Percentiles rank a stretch among this genome's conserved stretches.
These are phyloP conservation scores for Tragelaphus imberbis DNA, from an alignment of 2,113 vertebrate species.

Conservation along the genomic window DNA sequence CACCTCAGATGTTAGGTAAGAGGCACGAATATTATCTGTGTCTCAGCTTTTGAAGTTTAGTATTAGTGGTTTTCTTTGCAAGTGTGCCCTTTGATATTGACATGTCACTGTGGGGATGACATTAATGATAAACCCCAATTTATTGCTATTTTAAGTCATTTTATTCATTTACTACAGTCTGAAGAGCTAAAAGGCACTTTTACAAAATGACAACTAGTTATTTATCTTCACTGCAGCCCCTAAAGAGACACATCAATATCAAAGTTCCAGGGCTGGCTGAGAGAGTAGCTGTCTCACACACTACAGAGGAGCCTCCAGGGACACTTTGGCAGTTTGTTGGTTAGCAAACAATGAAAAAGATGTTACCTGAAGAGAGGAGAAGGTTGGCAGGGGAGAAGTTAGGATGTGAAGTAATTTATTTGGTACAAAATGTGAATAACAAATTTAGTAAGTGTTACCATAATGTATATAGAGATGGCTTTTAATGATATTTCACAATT, in stretches of 20 bases:
- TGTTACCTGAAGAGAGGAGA: neutral
- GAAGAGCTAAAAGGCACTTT: slow-evolving; percentile 44
- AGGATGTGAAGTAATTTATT: neutral
- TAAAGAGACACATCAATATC: slow-evolving; percentile 20
- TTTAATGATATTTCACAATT: neutral
- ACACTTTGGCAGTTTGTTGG: neutral
- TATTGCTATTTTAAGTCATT: slow-evolving; percentile 52
- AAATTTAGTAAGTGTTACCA: neutral
- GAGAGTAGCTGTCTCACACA: neutral
- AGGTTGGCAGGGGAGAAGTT: neutral
- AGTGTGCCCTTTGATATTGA: slow-evolving; percentile 43
- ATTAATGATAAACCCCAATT: slow-evolving; percentile 46
- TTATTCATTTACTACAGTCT: slow-evolving; percentile 52
- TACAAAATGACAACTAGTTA: slow-evolving; percentile 52
- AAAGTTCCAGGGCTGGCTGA: neutral
- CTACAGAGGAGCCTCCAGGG: neutral
- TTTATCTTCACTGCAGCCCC: slow-evolving; percentile 25
- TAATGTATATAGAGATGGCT: neutral
- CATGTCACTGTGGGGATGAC: neutral
- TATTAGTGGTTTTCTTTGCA: slow-evolving; percentile 41
- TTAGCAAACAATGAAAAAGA: neutral
- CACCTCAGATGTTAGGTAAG: slow-evolving; percentile 11
- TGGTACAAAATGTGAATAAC: neutral
- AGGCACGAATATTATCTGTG: neutral
- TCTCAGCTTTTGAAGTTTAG: slow-evolving; percentile 47